Evolutionary conservation across 2,888 invertebrate species (phyloP).

Genomic region (Ommatoiulus sabulosus): DNA sequence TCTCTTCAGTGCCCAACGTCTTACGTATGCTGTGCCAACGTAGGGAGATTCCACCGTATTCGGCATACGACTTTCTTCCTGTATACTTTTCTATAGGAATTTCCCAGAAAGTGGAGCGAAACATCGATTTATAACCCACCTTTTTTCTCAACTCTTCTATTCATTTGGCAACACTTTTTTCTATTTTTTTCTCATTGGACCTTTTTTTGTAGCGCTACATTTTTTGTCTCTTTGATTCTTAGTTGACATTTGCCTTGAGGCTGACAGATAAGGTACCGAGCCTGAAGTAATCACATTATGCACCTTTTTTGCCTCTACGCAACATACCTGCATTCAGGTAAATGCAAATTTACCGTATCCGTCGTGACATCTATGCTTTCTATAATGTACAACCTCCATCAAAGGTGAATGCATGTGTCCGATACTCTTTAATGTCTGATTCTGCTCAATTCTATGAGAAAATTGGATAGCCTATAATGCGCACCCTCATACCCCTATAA

Average conservation of each 20-base stretch:
- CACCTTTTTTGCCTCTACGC: neutral
- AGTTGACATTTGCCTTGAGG: slow-evolving; percentile 46
- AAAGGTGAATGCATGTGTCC: slow-evolving; percentile 31
- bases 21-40: too few relatives aligned
- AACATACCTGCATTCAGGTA: slow-evolving; percentile 22
- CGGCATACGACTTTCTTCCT: neutral
- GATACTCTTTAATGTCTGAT: neutral
- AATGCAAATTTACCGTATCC: slow-evolving; percentile 37
- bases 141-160: slow-evolving; percentile 26
- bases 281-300: slow-evolving; percentile 41
- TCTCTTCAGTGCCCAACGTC: neutral
- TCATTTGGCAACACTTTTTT: neutral
- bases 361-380: slow-evolving; percentile 41
- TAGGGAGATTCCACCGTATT: neutral
- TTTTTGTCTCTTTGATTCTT: slow-evolving; percentile 21
- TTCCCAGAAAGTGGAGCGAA: slow-evolving; percentile 21
- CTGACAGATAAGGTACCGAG: slow-evolving; percentile 45
- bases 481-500: slow-evolving; percentile 9
- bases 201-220: neutral
- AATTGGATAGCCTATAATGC: slow-evolving; percentile 20
- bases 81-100: neutral
- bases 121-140: slow-evolving; percentile 36
- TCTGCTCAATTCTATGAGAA: neutral
- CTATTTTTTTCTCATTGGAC: slow-evolving; percentile 22
- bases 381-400: slow-evolving; percentile 6